These are phyloP conservation scores for Trachelus iudaicus DNA, from an alignment of 2,888 invertebrate species.

Conservation along the genomic window DNA sequence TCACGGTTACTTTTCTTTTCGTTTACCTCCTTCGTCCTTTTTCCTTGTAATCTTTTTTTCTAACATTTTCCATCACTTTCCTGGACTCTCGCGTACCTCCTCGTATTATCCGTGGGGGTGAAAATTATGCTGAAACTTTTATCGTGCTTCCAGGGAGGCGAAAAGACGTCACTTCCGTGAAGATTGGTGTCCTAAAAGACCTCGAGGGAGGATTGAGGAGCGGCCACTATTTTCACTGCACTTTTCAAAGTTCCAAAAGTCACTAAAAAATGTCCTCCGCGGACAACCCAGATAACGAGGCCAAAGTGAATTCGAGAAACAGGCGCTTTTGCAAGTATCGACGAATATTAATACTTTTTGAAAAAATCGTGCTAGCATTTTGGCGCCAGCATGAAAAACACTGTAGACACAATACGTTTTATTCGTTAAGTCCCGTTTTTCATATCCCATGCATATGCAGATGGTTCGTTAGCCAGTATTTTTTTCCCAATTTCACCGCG, in stretches of 20 bases:
- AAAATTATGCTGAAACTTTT: constrained; percentile 3
- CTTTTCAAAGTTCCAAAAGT: background rate
- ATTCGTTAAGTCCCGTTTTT: background rate
- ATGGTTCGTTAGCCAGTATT: background rate
- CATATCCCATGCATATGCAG: background rate
- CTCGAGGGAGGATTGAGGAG: background rate
- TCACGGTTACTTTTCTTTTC: background rate
- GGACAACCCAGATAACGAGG: background rate
- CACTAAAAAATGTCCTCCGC: background rate
- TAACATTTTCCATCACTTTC: background rate
- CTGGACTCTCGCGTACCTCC: background rate
- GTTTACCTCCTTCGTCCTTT: background rate
- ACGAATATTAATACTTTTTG: background rate
- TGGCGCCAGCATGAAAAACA: background rate
- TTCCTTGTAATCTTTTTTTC: background rate
- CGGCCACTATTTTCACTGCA: background rate
- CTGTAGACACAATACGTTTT: background rate
- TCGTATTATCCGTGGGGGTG: background rate
- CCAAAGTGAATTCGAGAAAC: background rate
- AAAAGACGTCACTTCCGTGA: background rate
- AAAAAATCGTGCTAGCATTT: background rate
- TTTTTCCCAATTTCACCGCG: background rate
- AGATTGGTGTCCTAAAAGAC: background rate
- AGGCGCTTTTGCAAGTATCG: background rate
- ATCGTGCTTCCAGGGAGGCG: background rate